These are phyloP conservation scores for Synaphobranchus kaupii DNA, from an alignment of 2,797 vertebrate species.

Conservation along the genomic window DNA sequence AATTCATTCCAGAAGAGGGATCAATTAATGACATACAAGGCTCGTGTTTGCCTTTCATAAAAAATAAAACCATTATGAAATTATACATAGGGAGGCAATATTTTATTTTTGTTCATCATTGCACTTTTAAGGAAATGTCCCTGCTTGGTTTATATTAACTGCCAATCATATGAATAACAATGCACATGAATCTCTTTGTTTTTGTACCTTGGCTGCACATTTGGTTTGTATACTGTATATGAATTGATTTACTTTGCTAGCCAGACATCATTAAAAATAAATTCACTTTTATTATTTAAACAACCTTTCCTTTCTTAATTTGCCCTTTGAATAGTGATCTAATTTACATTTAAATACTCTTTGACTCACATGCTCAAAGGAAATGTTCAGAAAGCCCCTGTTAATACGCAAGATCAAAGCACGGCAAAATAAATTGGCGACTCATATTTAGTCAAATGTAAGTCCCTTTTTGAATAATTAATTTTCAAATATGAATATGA, in stretches of 20 bases:
- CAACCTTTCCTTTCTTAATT: background rate
- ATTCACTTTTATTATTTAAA: slow-evolving; percentile 1
- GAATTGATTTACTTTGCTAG: background rate
- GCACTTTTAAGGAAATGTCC: no score
- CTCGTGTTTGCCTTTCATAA: background rate
- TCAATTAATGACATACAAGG: background rate
- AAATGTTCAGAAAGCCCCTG: background rate
- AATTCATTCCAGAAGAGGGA: background rate
- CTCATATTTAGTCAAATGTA: no score
- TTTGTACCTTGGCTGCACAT: background rate
- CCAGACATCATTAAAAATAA: background rate
- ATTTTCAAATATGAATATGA: no score
- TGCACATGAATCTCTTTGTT: background rate
- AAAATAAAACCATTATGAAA: background rate
- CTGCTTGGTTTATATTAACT: background rate
- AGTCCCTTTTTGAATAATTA: no score
- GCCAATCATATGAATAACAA: background rate
- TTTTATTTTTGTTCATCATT: background rate
- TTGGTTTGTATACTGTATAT: background rate
- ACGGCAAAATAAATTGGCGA: no score
- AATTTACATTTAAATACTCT: background rate
- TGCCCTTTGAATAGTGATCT: background rate
- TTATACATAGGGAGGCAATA: background rate
- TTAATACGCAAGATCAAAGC: background rate
- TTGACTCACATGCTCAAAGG: background rate